phyloP scores from a whole-genome alignment of 2,797 vertebrate species.

The Xerus rutilus region DNA sequence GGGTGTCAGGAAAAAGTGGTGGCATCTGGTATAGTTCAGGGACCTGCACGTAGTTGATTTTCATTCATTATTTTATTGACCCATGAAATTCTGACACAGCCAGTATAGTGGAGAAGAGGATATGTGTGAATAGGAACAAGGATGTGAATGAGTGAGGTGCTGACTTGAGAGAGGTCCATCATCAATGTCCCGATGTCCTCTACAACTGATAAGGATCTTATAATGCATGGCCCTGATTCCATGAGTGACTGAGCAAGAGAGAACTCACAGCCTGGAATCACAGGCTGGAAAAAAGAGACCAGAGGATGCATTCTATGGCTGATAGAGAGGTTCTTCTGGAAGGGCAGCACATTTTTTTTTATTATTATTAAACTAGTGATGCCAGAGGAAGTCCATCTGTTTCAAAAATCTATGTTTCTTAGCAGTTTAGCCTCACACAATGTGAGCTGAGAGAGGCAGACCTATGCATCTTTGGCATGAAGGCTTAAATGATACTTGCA shows the following conservation, averaged over 20 bases:
- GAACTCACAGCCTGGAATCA: background rate
- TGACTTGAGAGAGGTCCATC: background rate
- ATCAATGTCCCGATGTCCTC: background rate
- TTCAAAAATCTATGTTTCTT: constrained; percentile 67
- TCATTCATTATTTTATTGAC: constrained; percentile 10
- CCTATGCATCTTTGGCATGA: constrained; percentile 33
- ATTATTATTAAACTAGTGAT: background rate
- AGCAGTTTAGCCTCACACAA: constrained; percentile 49
- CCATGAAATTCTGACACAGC: background rate
- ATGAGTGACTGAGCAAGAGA: background rate
- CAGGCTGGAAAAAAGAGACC: background rate
- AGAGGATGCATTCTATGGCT: background rate
- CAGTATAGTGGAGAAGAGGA: background rate
- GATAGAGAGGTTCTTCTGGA: background rate
- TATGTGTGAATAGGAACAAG: background rate
- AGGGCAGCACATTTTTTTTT: background rate
- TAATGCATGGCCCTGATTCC: background rate
- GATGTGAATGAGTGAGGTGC: background rate
- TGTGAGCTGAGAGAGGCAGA: constrained; percentile 21
- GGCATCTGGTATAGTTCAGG: background rate
- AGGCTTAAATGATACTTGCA: constrained; percentile 26
- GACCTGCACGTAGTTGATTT: background rate
- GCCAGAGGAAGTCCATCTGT: constrained; percentile 62
- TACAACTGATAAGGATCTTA: background rate
- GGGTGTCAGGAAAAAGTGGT: background rate